phyloP scores from a whole-genome alignment of 2,797 vertebrate genomes.

The Cuniculus paca region DNA sequence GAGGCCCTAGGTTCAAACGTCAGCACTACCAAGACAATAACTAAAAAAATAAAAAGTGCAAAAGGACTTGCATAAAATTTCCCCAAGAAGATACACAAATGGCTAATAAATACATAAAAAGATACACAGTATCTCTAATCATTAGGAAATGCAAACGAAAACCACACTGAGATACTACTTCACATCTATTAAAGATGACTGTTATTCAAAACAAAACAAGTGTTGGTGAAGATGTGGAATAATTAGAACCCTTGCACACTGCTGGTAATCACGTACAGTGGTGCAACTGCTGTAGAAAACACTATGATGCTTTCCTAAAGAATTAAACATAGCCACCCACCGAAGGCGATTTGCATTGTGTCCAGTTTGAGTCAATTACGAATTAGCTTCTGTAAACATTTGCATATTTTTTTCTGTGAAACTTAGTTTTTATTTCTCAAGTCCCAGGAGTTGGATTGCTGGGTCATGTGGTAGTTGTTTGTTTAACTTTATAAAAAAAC shows the following conservation, averaged over 20 bases:
- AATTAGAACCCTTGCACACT: background rate
- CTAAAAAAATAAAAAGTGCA: background rate
- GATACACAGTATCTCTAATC: background rate
- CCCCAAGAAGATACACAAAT: background rate
- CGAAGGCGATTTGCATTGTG: too few relatives aligned
- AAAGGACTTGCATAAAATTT: conserved; percentile 49
- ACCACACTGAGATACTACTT: background rate
- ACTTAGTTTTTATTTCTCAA: too few relatives aligned
- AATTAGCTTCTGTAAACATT: too few relatives aligned
- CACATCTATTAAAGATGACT: background rate
- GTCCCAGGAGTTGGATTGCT: too few relatives aligned
- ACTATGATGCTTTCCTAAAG: background rate
- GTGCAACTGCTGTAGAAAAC: background rate
- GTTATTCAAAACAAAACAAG: conserved; percentile 15
- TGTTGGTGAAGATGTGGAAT: background rate
- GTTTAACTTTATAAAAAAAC: too few relatives aligned
- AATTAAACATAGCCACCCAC: conserved; percentile 12
- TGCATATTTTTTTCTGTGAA: too few relatives aligned
- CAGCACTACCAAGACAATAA: background rate
- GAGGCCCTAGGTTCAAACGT: background rate
- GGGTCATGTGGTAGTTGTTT: too few relatives aligned
- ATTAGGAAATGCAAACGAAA: conserved; percentile 50
- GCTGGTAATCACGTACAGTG: background rate
- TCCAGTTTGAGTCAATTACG: too few relatives aligned
- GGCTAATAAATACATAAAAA: background rate